These are phyloP conservation scores for Cylindroiulus punctatus DNA, from an alignment of 2,888 invertebrate species.

Conservation along the genomic window DNA sequence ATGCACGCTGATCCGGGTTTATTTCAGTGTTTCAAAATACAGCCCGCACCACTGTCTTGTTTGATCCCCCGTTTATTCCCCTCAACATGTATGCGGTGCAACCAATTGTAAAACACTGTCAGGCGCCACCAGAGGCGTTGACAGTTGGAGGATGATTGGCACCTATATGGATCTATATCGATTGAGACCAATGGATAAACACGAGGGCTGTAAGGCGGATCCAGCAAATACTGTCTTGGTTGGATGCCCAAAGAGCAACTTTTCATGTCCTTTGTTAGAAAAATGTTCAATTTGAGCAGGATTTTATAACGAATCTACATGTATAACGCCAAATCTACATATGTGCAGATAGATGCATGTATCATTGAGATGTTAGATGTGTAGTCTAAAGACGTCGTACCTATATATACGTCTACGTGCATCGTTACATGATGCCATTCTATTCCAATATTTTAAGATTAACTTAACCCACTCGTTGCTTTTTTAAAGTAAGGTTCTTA, in stretches of 20 bases:
- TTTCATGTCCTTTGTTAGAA: not conserved
- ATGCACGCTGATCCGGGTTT: conserved; percentile 19
- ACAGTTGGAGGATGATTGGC: conserved; percentile 27
- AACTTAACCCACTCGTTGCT: not conserved
- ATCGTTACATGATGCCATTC: too few relatives aligned
- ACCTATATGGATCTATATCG: conserved; percentile 35
- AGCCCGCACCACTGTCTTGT: conserved; percentile 27
- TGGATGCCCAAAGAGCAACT: not conserved
- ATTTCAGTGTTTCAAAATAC: not conserved
- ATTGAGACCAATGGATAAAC: not conserved
- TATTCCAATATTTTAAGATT: not conserved
- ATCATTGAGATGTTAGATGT: too few relatives aligned
- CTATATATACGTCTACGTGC: too few relatives aligned
- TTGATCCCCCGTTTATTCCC: conserved; percentile 9
- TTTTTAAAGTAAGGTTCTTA: not conserved
- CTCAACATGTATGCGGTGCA: conserved; percentile 15
- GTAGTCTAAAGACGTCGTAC: too few relatives aligned
- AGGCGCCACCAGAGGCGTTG: conserved; percentile 43
- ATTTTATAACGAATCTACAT: too few relatives aligned
- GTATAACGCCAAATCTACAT: too few relatives aligned
- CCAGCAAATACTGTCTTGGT: not conserved
- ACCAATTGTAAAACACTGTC: conserved; percentile 25
- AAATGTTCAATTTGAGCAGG: not conserved
- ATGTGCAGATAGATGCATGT: too few relatives aligned
- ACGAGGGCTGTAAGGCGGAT: not conserved